phyloP scores from a whole-genome alignment of 2,113 vertebrate species.

The Oncorhynchus kisutch region DNA sequence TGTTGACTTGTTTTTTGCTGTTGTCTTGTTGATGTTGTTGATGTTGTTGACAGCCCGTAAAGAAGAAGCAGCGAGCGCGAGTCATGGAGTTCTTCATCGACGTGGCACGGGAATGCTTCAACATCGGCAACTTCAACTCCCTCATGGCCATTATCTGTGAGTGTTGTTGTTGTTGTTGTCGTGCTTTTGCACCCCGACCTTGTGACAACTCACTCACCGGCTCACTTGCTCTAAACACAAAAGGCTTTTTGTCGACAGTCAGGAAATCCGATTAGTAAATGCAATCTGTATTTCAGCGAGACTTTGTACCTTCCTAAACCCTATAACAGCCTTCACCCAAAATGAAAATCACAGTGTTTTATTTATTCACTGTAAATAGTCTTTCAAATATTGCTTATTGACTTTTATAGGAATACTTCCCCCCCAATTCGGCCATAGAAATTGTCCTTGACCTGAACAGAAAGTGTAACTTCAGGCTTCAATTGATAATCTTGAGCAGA shows the following conservation, averaged over 20 bases:
- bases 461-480: too few relatives aligned
- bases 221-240: not conserved
- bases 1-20: not conserved
- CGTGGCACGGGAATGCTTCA: constrained; percentile 92
- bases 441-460: too few relatives aligned
- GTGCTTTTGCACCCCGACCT: not conserved
- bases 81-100: constrained; percentile 96
- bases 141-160: constrained; percentile 98
- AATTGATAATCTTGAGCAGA: too few relatives aligned
- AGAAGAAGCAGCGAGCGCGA: constrained; percentile 91
- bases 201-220: not conserved
- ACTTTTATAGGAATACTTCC: too few relatives aligned
- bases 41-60: constrained; percentile 78
- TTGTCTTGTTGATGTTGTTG: not conserved
- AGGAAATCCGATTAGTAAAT: constrained; percentile 20
- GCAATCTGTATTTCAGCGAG: constrained; percentile 25
- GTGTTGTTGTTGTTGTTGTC: constrained; percentile 51
- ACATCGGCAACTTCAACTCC: constrained; percentile 98
- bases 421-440: too few relatives aligned
- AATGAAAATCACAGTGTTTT: not conserved
- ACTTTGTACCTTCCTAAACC: constrained; percentile 13
- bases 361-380: not conserved
- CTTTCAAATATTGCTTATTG: too few relatives aligned
- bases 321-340: not conserved
- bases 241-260: constrained; percentile 2